phyloP scores from a whole-genome alignment of 2,797 vertebrate genomes.

The Characodon lateralis region DNA sequence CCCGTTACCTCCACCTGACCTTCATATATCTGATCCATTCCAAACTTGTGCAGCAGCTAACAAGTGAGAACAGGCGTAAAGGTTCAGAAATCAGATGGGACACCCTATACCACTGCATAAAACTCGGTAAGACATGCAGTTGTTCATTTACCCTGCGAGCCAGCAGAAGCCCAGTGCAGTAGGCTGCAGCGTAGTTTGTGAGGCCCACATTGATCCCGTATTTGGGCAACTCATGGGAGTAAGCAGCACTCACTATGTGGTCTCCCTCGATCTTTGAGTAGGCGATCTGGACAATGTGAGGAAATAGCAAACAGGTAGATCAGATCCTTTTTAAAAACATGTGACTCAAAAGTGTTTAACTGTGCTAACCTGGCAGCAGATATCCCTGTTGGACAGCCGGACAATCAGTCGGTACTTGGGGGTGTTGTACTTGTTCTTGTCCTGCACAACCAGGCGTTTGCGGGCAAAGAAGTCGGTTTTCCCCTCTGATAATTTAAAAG shows the following conservation, averaged over 20 bases:
- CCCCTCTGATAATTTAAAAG: conserved; percentile 84
- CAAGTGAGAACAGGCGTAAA: neutral
- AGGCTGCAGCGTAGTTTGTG: conserved; percentile 96
- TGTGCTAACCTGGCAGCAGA: conserved; percentile 92
- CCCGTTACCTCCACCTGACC: conserved; percentile 97
- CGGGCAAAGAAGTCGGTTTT: conserved; percentile 97
- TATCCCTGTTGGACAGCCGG: conserved; percentile 95
- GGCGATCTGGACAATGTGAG: conserved; percentile 83
- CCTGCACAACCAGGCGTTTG: conserved; percentile 95
- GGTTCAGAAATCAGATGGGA: no score
- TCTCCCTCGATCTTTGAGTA: conserved; percentile 96
- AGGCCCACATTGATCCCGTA: conserved; percentile 92
- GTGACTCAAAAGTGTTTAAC: neutral
- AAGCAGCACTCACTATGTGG: conserved; percentile 93
- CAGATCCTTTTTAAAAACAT: neutral
- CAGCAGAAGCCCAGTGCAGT: conserved; percentile 95
- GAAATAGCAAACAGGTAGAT: neutral
- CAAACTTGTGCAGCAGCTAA: conserved; percentile 95
- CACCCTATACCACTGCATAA: neutral
- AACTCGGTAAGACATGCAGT: neutral
- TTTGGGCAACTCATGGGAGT: conserved; percentile 93
- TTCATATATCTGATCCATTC: conserved; percentile 95
- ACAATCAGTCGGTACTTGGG: conserved; percentile 98
- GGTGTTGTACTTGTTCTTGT: conserved; percentile 99
- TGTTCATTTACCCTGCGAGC: conserved; percentile 88